phyloP scores from a whole-genome alignment of 1,140 invertebrate genomes.

The Doryteuthis pealeii region DNA sequence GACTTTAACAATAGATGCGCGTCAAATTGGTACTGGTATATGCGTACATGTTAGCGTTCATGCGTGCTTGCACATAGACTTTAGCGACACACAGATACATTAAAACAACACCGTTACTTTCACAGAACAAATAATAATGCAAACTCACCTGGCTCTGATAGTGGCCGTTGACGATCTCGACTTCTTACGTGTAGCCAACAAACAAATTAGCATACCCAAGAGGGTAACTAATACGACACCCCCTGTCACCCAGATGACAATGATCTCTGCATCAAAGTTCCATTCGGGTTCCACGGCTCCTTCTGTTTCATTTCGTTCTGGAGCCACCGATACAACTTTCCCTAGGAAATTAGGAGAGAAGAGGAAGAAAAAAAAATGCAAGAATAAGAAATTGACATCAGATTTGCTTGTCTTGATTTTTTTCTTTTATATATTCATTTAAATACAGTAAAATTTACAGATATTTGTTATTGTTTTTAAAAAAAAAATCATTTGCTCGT shows the following conservation, averaged over 20 bases:
- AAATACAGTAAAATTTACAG: too few species aligned
- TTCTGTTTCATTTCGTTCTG: not conserved
- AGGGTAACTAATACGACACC: conserved; percentile 10
- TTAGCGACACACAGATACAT: too few species aligned
- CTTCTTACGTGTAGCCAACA: not conserved
- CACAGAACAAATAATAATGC: too few species aligned
- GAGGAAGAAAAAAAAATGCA: not conserved
- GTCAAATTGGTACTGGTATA: too few species aligned
- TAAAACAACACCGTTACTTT: too few species aligned
- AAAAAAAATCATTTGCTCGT: too few species aligned
- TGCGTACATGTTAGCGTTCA: too few species aligned
- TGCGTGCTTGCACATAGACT: too few species aligned
- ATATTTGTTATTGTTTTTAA: too few species aligned
- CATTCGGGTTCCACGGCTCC: not conserved
- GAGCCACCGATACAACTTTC: not conserved
- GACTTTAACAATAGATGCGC: too few species aligned
- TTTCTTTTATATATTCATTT: too few species aligned
- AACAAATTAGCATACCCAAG: not conserved
- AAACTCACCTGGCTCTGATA: not conserved
- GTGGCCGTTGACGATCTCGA: not conserved
- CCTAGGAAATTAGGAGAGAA: not conserved
- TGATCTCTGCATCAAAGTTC: conserved; percentile 14
- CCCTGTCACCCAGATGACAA: conserved; percentile 18
- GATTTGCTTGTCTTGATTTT: too few species aligned
- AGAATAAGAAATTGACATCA: not conserved